Base-by-base conservation (phyloP, 1,140 invertebrate species). In the Rhynchophorus ferrugineus region DNA sequence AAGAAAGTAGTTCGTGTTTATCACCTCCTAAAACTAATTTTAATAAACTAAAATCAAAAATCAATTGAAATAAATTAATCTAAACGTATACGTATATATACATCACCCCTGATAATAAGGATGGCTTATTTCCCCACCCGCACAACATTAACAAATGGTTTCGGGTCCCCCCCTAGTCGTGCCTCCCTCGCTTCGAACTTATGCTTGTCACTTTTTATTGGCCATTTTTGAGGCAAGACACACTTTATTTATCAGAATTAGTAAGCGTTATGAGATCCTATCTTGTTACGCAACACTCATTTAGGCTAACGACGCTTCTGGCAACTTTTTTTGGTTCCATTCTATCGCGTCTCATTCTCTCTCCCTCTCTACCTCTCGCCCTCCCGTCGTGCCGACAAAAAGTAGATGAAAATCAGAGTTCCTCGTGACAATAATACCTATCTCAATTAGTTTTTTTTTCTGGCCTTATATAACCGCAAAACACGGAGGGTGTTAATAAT, bases 221-320 rank as follows among this genome's bases (percentile, higher is more conserved):
- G 41, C 35, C 49, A 38, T 52, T 52, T 38, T 34, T 42, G 41
- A 16, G 44, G 5, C 14, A 52, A 24, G 42, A 39, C 29, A 13
- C 50, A 53, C 50, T 53, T 53, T 53, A 53, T 53, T 53, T 53
- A 53, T 46, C 50, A 53, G 50, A 38, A 53, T 53, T 53, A 53
- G 50, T 46, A 47, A 24, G 50, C 43, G 44, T 53, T 53, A 53
- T 47, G 44, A 43, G 49, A 42, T 36, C 34, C 49, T 44, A 52
- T 45, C 41, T 46, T 45, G 44, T 53, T 53, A 53, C 50, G 50
- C 41, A 53, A 53, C 50, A 44, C 41, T 51, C 49, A 51, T 51
- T 51, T 51, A 34, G 17, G 39, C 49, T 51, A 51, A 51, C 44
- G 49, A 51, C n/a, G 39, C 49, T 43, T 44, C 33, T 44, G 49